phyloP scores from a whole-genome alignment of 2,888 invertebrate species.

The Agrotis ipsilon region DNA sequence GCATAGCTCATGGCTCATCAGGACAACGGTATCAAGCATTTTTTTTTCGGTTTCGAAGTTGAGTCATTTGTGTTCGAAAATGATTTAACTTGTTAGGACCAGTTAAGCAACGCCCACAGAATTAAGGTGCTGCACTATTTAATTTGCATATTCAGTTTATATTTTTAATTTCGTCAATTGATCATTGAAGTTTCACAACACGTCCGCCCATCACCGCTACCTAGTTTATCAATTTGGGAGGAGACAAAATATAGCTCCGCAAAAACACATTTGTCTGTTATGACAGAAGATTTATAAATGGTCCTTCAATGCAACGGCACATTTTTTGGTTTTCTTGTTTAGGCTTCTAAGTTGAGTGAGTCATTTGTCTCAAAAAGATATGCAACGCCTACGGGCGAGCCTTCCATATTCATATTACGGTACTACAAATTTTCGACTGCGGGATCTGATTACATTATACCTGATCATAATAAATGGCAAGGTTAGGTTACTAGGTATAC shows the following conservation, averaged over 20 bases:
- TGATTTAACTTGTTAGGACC: too few relatives aligned
- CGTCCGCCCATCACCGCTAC: neutral
- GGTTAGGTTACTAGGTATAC: neutral
- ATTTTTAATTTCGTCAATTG: neutral
- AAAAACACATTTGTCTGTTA: neutral
- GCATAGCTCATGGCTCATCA: neutral
- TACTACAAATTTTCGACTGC: neutral
- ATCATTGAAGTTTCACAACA: neutral
- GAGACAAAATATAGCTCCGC: neutral
- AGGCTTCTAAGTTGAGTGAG: slow-evolving; percentile 3
- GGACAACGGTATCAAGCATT: neutral
- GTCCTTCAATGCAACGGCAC: slow-evolving; percentile 3
- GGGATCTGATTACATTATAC: neutral
- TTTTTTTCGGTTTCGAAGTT: neutral
- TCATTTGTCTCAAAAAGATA: neutral
- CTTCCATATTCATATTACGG: neutral
- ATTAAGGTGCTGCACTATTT: neutral
- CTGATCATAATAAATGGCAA: neutral
- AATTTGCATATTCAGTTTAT: neutral
- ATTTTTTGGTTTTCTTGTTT: slow-evolving; percentile 9
- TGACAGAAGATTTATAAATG: neutral
- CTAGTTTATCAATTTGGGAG: neutral
- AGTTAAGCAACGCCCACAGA: neutral
- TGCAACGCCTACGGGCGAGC: neutral
- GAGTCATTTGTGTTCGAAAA: slow-evolving; percentile 3